phyloP scores from a whole-genome alignment of 1,140 invertebrate species.

The Coptotermes formosanus region DNA sequence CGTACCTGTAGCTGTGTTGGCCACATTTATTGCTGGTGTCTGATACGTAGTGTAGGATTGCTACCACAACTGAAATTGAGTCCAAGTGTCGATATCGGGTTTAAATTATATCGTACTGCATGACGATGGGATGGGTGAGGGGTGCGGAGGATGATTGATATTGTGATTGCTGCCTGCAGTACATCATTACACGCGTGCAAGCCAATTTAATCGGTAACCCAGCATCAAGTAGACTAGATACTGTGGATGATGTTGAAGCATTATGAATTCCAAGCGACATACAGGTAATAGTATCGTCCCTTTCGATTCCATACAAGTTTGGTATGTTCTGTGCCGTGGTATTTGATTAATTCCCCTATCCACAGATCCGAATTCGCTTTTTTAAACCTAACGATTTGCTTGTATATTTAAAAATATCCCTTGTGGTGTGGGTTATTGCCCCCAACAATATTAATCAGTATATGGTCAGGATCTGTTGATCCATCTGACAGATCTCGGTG shows the following conservation, averaged over 20 bases:
- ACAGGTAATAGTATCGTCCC: neutral
- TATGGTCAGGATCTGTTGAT: neutral
- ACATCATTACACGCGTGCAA: neutral
- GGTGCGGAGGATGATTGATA: neutral
- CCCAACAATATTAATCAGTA: conserved; percentile 6
- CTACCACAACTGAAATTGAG: conserved; percentile 9
- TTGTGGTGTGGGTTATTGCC: neutral
- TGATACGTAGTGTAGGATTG: neutral
- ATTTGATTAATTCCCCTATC: neutral
- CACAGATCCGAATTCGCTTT: neutral
- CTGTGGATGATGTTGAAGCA: neutral
- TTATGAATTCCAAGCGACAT: conserved; percentile 1
- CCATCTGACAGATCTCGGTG: neutral
- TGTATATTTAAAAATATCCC: neutral
- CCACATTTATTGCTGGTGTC: neutral
- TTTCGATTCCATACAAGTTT: neutral
- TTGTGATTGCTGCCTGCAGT: conserved; percentile 4
- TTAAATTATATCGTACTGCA: conserved; percentile 9
- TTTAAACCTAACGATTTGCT: neutral
- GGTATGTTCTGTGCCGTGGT: neutral
- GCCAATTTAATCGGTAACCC: conserved; percentile 15
- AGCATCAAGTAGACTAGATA: neutral
- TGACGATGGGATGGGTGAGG: neutral
- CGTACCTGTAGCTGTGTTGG: neutral
- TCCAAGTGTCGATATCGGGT: conserved; percentile 17